A percentile compares a stretch with the other conserved stretches of the same genome.
phyloP scores from a whole-genome alignment of 2,113 vertebrate genomes.

The Machaerirhynchus nigripectus region DNA sequence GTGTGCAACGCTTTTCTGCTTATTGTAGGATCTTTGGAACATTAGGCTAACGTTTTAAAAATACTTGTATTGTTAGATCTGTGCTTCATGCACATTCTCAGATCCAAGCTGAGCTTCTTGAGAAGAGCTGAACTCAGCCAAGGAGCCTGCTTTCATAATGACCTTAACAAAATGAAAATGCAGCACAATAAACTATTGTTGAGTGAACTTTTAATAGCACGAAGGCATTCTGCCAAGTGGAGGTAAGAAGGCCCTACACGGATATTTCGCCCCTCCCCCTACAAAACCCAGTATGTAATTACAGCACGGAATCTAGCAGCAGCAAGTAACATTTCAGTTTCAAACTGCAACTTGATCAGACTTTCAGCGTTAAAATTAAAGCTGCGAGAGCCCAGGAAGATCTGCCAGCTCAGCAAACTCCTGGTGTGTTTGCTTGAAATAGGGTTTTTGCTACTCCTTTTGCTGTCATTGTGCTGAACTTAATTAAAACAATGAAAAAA shows the following conservation, averaged over 20 bases:
- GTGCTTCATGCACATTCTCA: background rate
- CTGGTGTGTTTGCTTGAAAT: background rate
- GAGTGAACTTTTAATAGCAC: background rate
- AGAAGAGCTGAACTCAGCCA: background rate
- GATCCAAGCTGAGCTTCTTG: background rate
- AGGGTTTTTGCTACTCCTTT: background rate
- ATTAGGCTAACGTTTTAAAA: background rate
- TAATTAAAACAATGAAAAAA: slow-evolving; percentile 1
- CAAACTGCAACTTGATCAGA: slow-evolving; percentile 31
- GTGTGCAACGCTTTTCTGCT: background rate
- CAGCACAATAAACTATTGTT: background rate
- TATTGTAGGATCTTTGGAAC: background rate
- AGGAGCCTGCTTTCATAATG: background rate
- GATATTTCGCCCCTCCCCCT: background rate
- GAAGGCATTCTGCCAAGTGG: background rate
- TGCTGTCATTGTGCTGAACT: background rate
- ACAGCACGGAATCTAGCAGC: background rate
- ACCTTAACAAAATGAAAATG: background rate
- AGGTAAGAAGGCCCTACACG: background rate
- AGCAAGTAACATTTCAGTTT: slow-evolving; percentile 27
- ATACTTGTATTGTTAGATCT: background rate
- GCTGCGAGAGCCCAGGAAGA: background rate
- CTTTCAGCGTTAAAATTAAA: slow-evolving; percentile 34
- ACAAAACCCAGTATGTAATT: background rate
- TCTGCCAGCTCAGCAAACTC: slow-evolving; percentile 14